Evolutionary conservation across 2,797 vertebrate species (phyloP).

Genomic region (Ctenosaura bakeri): DNA sequence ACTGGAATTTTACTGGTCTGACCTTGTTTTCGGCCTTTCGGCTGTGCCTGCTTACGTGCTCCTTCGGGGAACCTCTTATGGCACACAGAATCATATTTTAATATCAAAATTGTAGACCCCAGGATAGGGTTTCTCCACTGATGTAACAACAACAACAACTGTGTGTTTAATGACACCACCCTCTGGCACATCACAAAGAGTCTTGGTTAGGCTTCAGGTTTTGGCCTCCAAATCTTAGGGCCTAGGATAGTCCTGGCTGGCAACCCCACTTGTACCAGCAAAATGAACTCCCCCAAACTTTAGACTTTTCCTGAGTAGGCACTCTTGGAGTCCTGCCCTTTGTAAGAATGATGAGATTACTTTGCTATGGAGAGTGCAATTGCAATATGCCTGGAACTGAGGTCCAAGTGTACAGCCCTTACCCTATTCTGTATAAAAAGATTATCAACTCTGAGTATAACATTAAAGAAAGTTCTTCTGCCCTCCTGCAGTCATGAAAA

Average conservation of each 20-base stretch:
- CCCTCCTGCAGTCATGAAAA: conserved; percentile 76
- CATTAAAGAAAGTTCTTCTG: conserved; percentile 83
- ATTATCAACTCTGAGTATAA: conserved; percentile 87
- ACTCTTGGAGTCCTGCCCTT: conserved; percentile 57
- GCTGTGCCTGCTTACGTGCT: no score
- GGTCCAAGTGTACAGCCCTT: conserved; percentile 79
- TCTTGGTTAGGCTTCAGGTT: neutral
- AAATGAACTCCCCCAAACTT: conserved; percentile 36
- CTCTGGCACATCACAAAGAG: neutral
- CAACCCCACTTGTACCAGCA: neutral
- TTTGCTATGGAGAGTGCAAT: conserved; percentile 61
- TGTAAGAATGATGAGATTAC: conserved; percentile 81
- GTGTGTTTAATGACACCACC: no score
- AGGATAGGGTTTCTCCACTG: no score
- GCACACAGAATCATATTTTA: no score
- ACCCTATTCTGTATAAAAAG: conserved; percentile 83
- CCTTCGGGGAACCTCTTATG: no score
- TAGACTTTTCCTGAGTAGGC: conserved; percentile 46
- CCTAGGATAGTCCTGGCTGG: neutral
- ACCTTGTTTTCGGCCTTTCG: no score
- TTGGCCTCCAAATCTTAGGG: neutral
- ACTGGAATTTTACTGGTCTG: no score
- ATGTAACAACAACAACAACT: no score
- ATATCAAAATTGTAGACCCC: no score
- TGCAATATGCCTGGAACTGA: conserved; percentile 72